Percentiles rank a stretch among this genome's conserved stretches.
Evolutionary conservation across 2,797 vertebrate species (phyloP).

Genomic region (Potorous gilbertii): DNA sequence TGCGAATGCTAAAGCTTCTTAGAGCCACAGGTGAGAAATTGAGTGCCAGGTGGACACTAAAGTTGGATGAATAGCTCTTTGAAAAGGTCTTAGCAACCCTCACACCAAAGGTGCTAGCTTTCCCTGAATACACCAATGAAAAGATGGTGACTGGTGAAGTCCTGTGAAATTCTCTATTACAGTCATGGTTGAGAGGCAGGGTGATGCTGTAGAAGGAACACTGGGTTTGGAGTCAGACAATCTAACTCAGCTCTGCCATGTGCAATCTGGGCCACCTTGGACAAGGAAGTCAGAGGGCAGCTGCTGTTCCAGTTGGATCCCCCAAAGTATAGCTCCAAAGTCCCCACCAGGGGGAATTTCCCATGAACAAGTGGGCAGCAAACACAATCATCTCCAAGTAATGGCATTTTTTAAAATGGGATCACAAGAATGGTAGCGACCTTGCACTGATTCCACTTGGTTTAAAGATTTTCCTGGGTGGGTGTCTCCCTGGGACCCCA

Average conservation of each 20-base stretch:
- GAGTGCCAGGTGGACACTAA: not conserved
- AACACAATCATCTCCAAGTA: not conserved
- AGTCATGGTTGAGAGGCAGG: not conserved
- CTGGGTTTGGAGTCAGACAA: not conserved
- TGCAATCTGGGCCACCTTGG: not conserved
- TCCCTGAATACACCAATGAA: not conserved
- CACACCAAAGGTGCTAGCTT: not conserved
- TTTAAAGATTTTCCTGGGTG: not conserved
- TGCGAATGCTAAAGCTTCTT: not conserved
- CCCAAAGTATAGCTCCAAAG: not conserved
- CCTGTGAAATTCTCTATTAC: not conserved
- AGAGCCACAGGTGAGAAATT: not conserved
- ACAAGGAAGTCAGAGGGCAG: not conserved
- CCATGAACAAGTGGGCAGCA: not conserved
- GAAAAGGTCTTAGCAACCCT: not conserved
- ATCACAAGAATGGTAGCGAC: not conserved
- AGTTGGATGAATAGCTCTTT: not conserved
- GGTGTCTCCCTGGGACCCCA: too few species aligned
- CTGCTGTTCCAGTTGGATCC: not conserved
- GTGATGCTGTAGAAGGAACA: not conserved
- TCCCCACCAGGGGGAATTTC: fast-evolving
- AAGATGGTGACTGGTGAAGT: not conserved
- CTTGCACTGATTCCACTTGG: not conserved
- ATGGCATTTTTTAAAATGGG: not conserved
- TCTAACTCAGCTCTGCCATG: not conserved